Evolutionary conservation across 2,797 vertebrate genomes (phyloP).

Genomic region (Gobio occitaniae): DNA sequence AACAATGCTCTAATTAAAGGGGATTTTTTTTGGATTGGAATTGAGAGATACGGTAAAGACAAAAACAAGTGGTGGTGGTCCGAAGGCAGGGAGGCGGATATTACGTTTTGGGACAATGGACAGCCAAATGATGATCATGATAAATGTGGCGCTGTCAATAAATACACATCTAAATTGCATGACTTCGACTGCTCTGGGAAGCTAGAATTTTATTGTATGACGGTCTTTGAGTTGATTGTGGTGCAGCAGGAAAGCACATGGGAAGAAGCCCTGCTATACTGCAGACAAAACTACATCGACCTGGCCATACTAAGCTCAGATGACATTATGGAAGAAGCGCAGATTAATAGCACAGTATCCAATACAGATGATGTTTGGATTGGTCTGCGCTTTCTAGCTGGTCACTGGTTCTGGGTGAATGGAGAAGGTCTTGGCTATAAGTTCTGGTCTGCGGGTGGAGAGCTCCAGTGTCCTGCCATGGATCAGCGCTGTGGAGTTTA

Average conservation of each 20-base stretch:
- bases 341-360: constrained; percentile 13
- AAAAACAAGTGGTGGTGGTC: constrained; percentile 55
- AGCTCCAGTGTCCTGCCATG: constrained; percentile 43
- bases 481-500: constrained; percentile 43
- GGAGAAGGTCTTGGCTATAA: neutral
- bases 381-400: constrained; percentile 57
- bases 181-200: fast-evolving
- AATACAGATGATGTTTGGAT: constrained; percentile 57
- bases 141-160: neutral
- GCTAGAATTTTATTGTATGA: constrained; percentile 27
- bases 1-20: fast-evolving
- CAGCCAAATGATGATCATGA: fast-evolving
- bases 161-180: fast-evolving
- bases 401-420: constrained; percentile 58
- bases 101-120: fast-evolving
- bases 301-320: constrained; percentile 48
- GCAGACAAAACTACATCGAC: constrained; percentile 10
- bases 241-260: constrained; percentile 59
- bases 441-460: neutral
- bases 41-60: constrained; percentile 2
- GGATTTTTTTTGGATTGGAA: constrained; percentile 50
- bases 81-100: neutral
- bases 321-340: constrained; percentile 1
- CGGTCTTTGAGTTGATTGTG: constrained; percentile 36
- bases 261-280: constrained; percentile 59